A percentile compares a stretch with the other conserved stretches of the same genome.
phyloP scores from a whole-genome alignment of 2,888 invertebrate genomes.

The Acrobasis suavella region DNA sequence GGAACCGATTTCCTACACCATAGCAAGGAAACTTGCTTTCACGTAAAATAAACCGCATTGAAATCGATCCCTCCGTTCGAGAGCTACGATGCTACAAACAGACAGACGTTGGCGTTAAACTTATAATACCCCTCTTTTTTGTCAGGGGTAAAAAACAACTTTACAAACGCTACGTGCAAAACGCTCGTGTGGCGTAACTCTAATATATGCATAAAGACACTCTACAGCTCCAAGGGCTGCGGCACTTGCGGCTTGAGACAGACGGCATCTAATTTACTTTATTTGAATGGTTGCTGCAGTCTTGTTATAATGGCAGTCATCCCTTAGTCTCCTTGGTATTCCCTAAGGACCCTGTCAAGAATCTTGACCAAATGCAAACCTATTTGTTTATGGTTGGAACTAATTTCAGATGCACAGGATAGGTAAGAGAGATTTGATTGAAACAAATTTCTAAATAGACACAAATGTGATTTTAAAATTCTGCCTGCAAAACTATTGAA shows the following conservation, averaged over 20 bases:
- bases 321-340: constrained; percentile 14
- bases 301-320: constrained; percentile 12
- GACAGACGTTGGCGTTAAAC: too few relatives aligned
- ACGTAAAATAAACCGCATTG: too few relatives aligned
- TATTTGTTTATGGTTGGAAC: neutral
- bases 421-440: too few relatives aligned
- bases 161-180: neutral
- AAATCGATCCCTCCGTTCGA: too few relatives aligned
- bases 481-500: too few relatives aligned
- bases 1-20: too few relatives aligned
- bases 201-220: neutral
- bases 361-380: constrained; percentile 1
- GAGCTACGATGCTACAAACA: too few relatives aligned
- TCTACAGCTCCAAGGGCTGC: neutral
- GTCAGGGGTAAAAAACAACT: too few relatives aligned
- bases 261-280: constrained; percentile 15
- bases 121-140: too few relatives aligned
- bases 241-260: neutral
- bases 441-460: too few relatives aligned
- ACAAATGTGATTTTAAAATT: too few relatives aligned
- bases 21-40: too few relatives aligned
- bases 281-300: constrained; percentile 10
- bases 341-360: constrained; percentile 4
- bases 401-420: neutral
- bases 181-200: neutral